These are phyloP conservation scores for Cataglyphis albicans DNA, from an alignment of 2,888 invertebrate genomes.

Conservation along the genomic window DNA sequence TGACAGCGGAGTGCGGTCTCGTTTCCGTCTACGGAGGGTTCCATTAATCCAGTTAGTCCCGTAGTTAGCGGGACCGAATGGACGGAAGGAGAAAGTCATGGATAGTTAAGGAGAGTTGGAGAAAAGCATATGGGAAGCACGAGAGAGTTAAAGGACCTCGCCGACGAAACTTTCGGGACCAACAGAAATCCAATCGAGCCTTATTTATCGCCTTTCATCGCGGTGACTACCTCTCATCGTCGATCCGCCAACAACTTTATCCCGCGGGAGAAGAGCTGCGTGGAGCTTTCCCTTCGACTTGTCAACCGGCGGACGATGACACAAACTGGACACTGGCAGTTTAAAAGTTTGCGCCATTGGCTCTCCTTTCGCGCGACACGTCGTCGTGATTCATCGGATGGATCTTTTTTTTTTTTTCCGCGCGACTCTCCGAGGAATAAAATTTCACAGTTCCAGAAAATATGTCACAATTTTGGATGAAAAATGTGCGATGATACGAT, in stretches of 20 bases:
- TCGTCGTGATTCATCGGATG: constrained; percentile 37
- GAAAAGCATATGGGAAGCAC: constrained; percentile 26
- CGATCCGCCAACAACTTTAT: constrained; percentile 58
- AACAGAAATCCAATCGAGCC: constrained; percentile 74
- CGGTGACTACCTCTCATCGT: constrained; percentile 47
- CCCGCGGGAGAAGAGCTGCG: constrained; percentile 40
- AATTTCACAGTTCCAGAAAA: constrained; percentile 25
- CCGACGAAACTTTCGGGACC: constrained; percentile 56
- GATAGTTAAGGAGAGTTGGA: constrained; percentile 66
- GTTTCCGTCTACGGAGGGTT: constrained; percentile 69
- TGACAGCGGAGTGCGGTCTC: constrained; percentile 55
- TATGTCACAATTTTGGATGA: constrained; percentile 46
- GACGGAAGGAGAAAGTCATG: constrained; percentile 58
- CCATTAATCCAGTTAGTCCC: constrained; percentile 77
- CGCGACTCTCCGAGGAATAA: constrained; percentile 6
- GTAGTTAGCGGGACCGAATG: constrained; percentile 75
- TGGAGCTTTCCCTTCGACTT: constrained; percentile 42
- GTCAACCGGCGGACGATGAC: constrained; percentile 37
- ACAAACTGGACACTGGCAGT: constrained; percentile 45
- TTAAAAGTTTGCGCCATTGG: constrained; percentile 48
- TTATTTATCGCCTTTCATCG: constrained; percentile 76
- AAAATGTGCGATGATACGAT: constrained; percentile 26
- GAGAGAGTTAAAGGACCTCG: constrained; percentile 49
- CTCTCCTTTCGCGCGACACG: constrained; percentile 24
- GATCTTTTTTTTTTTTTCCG: not conserved